phyloP scores from a whole-genome alignment of 2,888 invertebrate species.

The Mactromeris polynyma region DNA sequence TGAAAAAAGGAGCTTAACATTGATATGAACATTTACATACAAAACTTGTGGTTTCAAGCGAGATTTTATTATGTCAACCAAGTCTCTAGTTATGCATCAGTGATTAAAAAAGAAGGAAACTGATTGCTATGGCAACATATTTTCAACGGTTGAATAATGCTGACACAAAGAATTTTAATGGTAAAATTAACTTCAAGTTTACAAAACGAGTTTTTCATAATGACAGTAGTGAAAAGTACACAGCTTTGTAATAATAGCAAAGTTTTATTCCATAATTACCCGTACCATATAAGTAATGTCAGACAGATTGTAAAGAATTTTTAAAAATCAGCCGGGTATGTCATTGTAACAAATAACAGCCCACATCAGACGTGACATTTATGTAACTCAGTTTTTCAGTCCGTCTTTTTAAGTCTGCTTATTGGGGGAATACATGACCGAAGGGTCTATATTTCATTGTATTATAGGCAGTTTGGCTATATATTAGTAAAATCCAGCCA shows the following conservation, averaged over 20 bases:
- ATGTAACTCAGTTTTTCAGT: background rate
- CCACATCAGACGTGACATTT: background rate
- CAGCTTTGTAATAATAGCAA: background rate
- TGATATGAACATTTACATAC: background rate
- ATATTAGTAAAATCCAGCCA: too few species aligned
- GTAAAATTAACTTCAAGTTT: background rate
- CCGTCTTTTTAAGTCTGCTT: too few species aligned
- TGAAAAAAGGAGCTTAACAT: background rate
- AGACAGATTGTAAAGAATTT: background rate
- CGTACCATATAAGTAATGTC: background rate
- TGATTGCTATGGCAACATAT: background rate
- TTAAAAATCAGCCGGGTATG: background rate
- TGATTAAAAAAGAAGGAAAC: background rate
- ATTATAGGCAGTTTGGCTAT: too few species aligned
- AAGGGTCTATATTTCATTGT: too few species aligned
- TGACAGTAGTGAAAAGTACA: background rate
- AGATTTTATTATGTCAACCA: background rate
- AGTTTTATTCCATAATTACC: background rate
- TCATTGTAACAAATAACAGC: background rate
- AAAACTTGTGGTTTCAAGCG: background rate
- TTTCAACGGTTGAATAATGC: background rate
- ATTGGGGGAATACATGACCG: too few species aligned
- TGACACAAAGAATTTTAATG: background rate
- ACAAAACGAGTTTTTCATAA: background rate
- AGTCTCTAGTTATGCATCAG: background rate